Evolutionary conservation across 2,888 invertebrate species (phyloP), one percentile per base, ranked within the genome.

Genomic region (Gymnosoma rotundatum): DNA sequence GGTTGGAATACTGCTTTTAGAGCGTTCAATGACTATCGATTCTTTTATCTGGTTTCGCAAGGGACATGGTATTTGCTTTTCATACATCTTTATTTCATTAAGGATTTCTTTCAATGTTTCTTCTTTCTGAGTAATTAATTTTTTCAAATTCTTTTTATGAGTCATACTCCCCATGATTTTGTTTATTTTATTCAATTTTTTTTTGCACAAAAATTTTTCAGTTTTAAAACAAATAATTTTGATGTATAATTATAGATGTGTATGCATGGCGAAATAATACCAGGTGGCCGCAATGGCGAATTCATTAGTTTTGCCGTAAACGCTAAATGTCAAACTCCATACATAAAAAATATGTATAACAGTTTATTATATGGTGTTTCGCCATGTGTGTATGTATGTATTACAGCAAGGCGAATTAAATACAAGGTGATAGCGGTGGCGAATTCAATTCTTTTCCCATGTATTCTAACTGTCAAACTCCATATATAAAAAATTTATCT

Each of bases 21-120:
- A 36, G 2, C 56, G 50, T 50, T 72, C 16, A 14, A 79, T 4
- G 6, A 38, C 16, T 58, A 38, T 32, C 2, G 58, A 9, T 5
- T 42, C 42, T 42, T 58, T 72, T 21, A 79, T 48, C 5, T 66
- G 70, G 4, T 36, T 10, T 48, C 64, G 42, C 20, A 58, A 12
- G 0, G 10, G 9, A 1, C 36, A 2, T 1, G 72, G 64, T 66
- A 79, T 79, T 38, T 58, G 58, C 2, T 20, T 18, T 21, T 79
- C 78, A 66, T 72, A 72, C 50, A 38, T 50, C 25, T 54, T 4
- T 6, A 79, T 79, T 20, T 72, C 78, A 25, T 72, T 38, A 1
- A 79, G 36, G 10, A 79, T 21, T 18, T 72, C 56, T n/a, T 12
- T 60, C 45, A 79, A 42, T 6, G 50, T 72, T 18, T 52, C 1